A percentile compares a stretch with the other conserved stretches of the same genome.
These are phyloP conservation scores for Anisognathus igniventris DNA, from an alignment of 2,797 vertebrate species.

Conservation along the genomic window DNA sequence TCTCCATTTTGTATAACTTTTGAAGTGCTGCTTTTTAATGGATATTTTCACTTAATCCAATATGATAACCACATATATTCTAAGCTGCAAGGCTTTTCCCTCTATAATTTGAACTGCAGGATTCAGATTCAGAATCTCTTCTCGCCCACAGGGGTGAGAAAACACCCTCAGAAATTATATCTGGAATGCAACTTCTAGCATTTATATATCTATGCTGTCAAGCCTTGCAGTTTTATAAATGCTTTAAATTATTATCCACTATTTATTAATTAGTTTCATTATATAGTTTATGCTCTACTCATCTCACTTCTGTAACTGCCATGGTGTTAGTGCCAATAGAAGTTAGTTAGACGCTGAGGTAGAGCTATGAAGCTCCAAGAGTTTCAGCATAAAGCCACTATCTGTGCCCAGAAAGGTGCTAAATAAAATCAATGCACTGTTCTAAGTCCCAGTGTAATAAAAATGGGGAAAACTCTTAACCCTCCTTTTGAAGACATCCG, in stretches of 20 bases:
- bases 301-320: background rate
- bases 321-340: background rate
- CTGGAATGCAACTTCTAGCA: background rate
- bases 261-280: background rate
- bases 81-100: background rate
- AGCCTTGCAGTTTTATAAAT: background rate
- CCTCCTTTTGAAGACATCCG: background rate
- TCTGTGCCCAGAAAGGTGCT: background rate
- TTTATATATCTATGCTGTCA: background rate
- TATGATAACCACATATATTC: background rate
- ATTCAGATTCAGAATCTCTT: background rate
- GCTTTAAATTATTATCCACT: background rate
- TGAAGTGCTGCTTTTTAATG: background rate
- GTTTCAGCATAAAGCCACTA: background rate
- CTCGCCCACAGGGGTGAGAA: background rate
- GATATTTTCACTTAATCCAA: background rate
- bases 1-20: background rate
- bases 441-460: background rate
- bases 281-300: background rate
- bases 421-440: slow-evolving; percentile 17
- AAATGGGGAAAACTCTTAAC: background rate
- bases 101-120: background rate
- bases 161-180: background rate
- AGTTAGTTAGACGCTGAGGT: background rate
- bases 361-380: background rate